Conservation (phyloP, 2,113 vertebrate species). For the Bothrops jararaca region DNA sequence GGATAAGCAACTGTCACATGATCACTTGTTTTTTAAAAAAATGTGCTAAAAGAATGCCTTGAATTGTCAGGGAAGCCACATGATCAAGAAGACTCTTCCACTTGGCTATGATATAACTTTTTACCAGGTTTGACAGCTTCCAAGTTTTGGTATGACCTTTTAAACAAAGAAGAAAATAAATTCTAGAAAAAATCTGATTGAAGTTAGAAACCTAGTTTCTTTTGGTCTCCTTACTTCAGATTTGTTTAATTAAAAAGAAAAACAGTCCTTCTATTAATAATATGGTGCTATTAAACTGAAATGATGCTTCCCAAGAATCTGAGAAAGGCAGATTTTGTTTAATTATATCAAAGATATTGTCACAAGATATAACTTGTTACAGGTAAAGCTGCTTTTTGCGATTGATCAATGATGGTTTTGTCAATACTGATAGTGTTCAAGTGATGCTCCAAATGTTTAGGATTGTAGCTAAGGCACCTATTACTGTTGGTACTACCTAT, state of each 20-base stretch:
- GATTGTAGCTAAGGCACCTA: too few relatives aligned
- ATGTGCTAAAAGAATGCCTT: background rate
- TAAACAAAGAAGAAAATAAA: background rate
- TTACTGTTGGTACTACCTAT: too few relatives aligned
- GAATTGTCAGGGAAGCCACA: background rate
- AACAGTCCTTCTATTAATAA: background rate
- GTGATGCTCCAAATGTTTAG: too few relatives aligned
- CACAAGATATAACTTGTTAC: too few relatives aligned
- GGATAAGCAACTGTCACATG: background rate
- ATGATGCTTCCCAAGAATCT: background rate
- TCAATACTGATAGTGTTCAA: too few relatives aligned
- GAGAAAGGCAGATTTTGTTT: background rate
- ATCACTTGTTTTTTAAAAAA: background rate
- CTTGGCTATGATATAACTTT: background rate
- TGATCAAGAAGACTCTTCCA: background rate
- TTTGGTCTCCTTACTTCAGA: background rate
- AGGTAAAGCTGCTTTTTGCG: too few relatives aligned
- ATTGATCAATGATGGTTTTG: too few relatives aligned
- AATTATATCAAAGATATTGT: too few relatives aligned
- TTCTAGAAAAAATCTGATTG: background rate
- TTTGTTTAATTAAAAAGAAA: background rate
- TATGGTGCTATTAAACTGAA: background rate
- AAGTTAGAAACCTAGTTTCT: background rate
- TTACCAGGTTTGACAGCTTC: background rate
- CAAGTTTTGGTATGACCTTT: background rate